Base-by-base conservation (phyloP, 1,140 invertebrate species). In the Cephus cinctus region DNA sequence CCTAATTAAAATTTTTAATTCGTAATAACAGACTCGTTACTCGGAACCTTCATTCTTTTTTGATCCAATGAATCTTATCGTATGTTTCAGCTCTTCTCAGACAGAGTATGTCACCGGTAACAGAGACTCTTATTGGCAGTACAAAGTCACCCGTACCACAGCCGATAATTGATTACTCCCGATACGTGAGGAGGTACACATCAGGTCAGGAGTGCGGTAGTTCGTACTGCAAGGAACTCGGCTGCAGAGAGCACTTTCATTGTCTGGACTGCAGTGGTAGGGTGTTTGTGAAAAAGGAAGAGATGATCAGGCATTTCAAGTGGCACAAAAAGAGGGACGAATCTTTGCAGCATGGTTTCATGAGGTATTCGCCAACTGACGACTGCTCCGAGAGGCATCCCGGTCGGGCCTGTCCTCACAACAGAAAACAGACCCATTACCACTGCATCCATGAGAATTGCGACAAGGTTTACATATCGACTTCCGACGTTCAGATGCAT, bases 291-390 rank as follows among this genome's bases (percentile, higher is more conserved):
- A 97, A 98, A 72, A 98, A 98, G 71, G 96, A 98, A 73, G 96
- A 98, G 68, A 98, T 98, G 90, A 96, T 98, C 40, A 84, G 96
- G 32, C 96, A 98, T 73, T 96, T 94, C 71, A 96, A 98, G 77
- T 98, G 96, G 96, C 96, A 98, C 77, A 97, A 97, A 79, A 98
- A 98, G 76, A 83, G 96, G 6, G 94, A 98, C 65, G 96, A 98
- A 70, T 96, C 93, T 14, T 76, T 98, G 5, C 92, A 95, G 58
- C 92, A 98, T 67, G 96, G 96, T 14, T 98, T 98, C 73, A 94
- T 98, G 85, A 80, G 96, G 30, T 93, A 90, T 57, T 95, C 92
- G 35, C 91, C 93, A 0, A 84, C 89, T 25, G 94, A 97, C 69
- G 92, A 96, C 72, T 97, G 94, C 63, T 84, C 85, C 0, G 88